Percentiles rank a stretch among this genome's conserved stretches.
phyloP scores from a whole-genome alignment of 2,797 vertebrate species.

The Eleutherodactylus coqui region DNA sequence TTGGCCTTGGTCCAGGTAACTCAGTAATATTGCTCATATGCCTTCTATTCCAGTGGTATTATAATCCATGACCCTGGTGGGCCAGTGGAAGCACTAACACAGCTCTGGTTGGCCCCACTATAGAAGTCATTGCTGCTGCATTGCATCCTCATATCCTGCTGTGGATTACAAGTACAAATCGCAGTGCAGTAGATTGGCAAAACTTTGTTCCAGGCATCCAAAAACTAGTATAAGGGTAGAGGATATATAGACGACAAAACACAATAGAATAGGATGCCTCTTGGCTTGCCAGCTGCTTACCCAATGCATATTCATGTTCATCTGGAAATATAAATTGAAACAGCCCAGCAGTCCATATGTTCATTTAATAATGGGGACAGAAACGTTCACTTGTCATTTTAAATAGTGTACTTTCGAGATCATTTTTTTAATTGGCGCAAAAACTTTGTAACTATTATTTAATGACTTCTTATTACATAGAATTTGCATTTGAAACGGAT shows the following conservation, averaged over 20 bases:
- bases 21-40: neutral
- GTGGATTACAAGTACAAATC: neutral
- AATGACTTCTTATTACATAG: neutral
- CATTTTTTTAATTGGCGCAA: neutral
- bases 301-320: conserved; percentile 60
- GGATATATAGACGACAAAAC: conserved; percentile 27
- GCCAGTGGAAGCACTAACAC: neutral
- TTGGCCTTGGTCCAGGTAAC: neutral
- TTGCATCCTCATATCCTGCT: neutral
- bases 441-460: neutral
- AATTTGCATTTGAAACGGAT: neutral
- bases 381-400: conserved; percentile 8
- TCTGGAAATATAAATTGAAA: conserved; percentile 54
- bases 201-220: neutral
- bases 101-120: neutral
- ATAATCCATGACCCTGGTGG: neutral
- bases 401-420: conserved; percentile 4
- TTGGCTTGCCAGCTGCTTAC: conserved; percentile 52
- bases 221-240: conserved; percentile 15
- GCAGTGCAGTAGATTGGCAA: neutral
- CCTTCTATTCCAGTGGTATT: neutral
- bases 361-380: conserved; percentile 48
- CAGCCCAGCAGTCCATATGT: conserved; percentile 50
- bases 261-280: conserved; percentile 48
- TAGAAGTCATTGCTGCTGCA: neutral